These are phyloP conservation scores for Candoia aspera DNA, from an alignment of 2,113 vertebrate species.

Conservation along the genomic window DNA sequence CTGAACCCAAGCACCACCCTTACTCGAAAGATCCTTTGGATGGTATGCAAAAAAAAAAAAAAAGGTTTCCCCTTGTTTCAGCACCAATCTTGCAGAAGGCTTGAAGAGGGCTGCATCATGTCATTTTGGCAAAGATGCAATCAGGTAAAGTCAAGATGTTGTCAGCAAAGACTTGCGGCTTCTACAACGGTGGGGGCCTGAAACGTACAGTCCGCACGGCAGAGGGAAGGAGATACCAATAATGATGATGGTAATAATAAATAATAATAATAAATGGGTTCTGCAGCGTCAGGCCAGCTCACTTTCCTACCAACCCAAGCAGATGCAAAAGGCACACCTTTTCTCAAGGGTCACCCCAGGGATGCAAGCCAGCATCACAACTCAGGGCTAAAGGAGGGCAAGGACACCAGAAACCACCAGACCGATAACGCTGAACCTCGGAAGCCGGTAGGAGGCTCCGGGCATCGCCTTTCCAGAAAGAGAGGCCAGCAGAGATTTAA, in stretches of 20 bases:
- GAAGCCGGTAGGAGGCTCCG: background rate
- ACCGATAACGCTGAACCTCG: background rate
- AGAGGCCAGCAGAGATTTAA: background rate
- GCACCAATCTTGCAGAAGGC: slow-evolving; percentile 13
- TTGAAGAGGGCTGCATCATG: slow-evolving; percentile 45
- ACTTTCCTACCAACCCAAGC: background rate
- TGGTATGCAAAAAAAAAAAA: background rate
- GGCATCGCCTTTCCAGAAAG: background rate
- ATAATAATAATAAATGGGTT: background rate
- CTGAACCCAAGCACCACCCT: background rate
- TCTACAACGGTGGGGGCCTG: background rate
- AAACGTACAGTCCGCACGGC: background rate
- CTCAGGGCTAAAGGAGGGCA: background rate
- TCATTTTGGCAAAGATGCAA: slow-evolving; percentile 19
- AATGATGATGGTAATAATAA: too few species aligned
- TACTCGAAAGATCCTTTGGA: background rate
- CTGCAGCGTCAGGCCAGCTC: background rate
- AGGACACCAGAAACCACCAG: background rate
- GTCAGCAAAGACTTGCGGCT: slow-evolving; percentile 10
- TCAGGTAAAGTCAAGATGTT: slow-evolving; percentile 39
- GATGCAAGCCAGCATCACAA: background rate
- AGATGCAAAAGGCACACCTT: background rate
- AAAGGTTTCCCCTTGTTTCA: background rate
- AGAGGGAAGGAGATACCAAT: too few species aligned
- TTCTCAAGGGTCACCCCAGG: background rate